Percentiles rank a stretch among this genome's conserved stretches.
These are phyloP conservation scores for Hymenopus coronatus DNA, from an alignment of 2,888 invertebrate species.

Conservation along the genomic window DNA sequence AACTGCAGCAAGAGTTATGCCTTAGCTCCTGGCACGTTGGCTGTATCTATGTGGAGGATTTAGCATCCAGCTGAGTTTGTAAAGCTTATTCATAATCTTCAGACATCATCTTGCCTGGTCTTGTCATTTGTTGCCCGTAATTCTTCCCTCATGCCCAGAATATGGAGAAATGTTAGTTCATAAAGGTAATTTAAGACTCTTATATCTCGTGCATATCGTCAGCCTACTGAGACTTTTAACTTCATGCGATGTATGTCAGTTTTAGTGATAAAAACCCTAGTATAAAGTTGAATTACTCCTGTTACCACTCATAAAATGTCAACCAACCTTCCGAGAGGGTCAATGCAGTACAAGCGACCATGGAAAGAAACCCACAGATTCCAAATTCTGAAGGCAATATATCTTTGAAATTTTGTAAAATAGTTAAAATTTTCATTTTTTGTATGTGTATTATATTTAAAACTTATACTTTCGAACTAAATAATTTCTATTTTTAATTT, in stretches of 20 bases:
- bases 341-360: too few relatives aligned
- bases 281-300: background rate
- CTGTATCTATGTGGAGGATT: background rate
- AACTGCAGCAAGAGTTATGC: background rate
- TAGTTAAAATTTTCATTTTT: too few relatives aligned
- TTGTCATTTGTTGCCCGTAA: background rate
- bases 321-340: background rate
- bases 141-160: background rate
- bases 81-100: background rate
- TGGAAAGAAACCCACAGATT: too few relatives aligned
- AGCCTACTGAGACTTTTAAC: background rate
- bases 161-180: background rate
- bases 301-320: background rate
- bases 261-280: background rate
- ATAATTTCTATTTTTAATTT: too few relatives aligned
- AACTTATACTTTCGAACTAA: too few relatives aligned
- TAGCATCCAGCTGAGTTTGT: background rate
- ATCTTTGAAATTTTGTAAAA: too few relatives aligned
- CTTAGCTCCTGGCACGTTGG: background rate
- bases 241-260: background rate
- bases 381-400: too few relatives aligned
- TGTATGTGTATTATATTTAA: too few relatives aligned
- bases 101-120: background rate
- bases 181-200: background rate
- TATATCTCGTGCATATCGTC: background rate